Percentiles rank a stretch among this genome's conserved stretches.
Conservation (phyloP, 2,888 invertebrate genomes). For the Anthophora plumipes region DNA sequence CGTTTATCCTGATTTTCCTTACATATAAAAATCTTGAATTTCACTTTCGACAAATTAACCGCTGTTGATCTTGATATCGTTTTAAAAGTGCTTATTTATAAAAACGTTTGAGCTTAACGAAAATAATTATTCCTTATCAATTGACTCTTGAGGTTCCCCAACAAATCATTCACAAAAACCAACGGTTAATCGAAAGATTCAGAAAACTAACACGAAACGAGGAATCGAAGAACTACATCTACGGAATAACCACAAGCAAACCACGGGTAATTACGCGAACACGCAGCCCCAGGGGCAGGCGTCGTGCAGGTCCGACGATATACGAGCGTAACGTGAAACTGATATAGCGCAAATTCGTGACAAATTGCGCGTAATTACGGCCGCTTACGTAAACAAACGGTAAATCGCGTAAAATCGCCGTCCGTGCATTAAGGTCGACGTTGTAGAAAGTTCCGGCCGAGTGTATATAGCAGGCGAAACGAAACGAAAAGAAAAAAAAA, state of each 20-base stretch:
- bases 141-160: no score
- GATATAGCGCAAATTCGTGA: constrained; percentile 49
- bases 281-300: not conserved
- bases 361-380: constrained; percentile 53
- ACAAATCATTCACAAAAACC: not conserved
- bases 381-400: constrained; percentile 50
- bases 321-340: constrained; percentile 49
- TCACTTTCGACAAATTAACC: no score
- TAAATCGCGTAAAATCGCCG: constrained; percentile 35
- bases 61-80: no score
- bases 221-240: not conserved
- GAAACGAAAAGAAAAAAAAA: not conserved
- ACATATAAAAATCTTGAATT: no score
- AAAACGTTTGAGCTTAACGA: no score
- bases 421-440: constrained; percentile 17
- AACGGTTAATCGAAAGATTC: not conserved
- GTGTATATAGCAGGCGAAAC: not conserved
- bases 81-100: no score
- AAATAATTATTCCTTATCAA: no score
- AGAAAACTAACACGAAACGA: not conserved
- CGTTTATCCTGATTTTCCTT: no score
- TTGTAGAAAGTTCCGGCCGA: constrained; percentile 2
- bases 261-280: constrained; percentile 32
- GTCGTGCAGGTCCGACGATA: constrained; percentile 34
- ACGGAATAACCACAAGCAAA: not conserved